Evolutionary conservation across 2,888 invertebrate genomes (phyloP).

Genomic region (Monoplex corrugatus): DNA sequence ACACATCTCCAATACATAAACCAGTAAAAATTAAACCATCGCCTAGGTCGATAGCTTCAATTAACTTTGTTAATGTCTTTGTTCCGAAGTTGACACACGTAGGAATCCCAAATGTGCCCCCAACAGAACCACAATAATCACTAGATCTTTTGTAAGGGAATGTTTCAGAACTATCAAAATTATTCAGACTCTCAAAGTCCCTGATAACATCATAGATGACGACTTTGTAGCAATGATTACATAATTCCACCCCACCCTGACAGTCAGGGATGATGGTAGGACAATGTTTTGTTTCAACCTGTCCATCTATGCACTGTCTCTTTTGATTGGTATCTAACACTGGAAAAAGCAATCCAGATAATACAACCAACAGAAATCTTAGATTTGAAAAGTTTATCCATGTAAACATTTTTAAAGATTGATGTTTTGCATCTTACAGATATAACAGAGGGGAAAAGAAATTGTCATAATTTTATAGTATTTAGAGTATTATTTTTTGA

Average conservation of each 20-base stretch:
- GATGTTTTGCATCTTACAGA: too few relatives aligned
- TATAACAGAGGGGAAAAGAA: too few relatives aligned
- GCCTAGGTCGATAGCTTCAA: not conserved
- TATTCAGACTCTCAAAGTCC: not conserved
- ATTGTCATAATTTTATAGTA: too few relatives aligned
- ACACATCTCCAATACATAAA: not conserved
- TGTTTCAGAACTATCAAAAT: not conserved
- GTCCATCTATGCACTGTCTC: not conserved
- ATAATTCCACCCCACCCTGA: not conserved
- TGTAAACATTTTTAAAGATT: too few relatives aligned
- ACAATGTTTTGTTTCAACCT: not conserved
- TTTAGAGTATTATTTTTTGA: too few relatives aligned
- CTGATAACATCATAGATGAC: too few relatives aligned
- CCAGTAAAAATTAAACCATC: not conserved
- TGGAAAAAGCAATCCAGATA: too few relatives aligned
- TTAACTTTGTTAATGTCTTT: not conserved
- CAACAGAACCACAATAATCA: not conserved
- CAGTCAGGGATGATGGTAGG: not conserved
- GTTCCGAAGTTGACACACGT: not conserved
- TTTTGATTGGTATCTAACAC: too few relatives aligned
- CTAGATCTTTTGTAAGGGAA: not conserved
- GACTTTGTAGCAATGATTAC: not conserved
- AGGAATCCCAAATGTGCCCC: not conserved
- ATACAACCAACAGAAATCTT: too few relatives aligned
- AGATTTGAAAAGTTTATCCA: too few relatives aligned